Evolutionary conservation across 2,113 vertebrate genomes (phyloP).

Genomic region (Dermatemys mawii): DNA sequence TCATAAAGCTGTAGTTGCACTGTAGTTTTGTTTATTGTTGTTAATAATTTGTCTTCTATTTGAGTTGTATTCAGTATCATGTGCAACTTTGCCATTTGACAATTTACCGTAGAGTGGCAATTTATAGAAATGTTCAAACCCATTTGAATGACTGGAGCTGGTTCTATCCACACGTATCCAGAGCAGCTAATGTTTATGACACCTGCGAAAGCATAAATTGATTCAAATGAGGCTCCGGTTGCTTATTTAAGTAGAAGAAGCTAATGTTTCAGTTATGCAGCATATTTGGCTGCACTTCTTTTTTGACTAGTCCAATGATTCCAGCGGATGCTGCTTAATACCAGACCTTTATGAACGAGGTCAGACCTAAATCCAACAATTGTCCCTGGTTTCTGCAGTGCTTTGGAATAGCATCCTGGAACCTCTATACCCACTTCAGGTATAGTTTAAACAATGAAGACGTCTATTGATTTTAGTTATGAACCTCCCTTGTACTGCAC

Average conservation of each 20-base stretch:
- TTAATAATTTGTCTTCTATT: fast-evolving
- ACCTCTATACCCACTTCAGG: background rate
- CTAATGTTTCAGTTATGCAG: background rate
- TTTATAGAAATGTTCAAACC: slow-evolving; percentile 75
- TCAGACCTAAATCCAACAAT: background rate
- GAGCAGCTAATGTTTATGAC: slow-evolving; percentile 46
- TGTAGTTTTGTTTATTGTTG: slow-evolving; percentile 56
- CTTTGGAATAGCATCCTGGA: background rate
- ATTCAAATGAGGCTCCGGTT: background rate
- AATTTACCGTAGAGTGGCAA: slow-evolving; percentile 61
- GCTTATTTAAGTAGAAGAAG: fast-evolving
- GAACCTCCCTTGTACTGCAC: background rate
- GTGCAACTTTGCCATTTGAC: background rate
- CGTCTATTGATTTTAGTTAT: background rate
- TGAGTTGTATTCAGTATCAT: slow-evolving; percentile 57
- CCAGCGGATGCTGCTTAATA: fast-evolving
- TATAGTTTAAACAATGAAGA: background rate
- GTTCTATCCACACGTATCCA: slow-evolving; percentile 75
- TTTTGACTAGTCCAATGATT: background rate
- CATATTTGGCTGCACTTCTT: background rate
- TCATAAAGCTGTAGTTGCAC: slow-evolving; percentile 3
- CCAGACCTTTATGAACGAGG: background rate
- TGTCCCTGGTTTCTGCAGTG: background rate
- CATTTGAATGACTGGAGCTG: slow-evolving; percentile 58
- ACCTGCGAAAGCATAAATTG: background rate